Evolutionary conservation across 2,888 invertebrate genomes (phyloP).

Genomic region (Melanostoma scalare): DNA sequence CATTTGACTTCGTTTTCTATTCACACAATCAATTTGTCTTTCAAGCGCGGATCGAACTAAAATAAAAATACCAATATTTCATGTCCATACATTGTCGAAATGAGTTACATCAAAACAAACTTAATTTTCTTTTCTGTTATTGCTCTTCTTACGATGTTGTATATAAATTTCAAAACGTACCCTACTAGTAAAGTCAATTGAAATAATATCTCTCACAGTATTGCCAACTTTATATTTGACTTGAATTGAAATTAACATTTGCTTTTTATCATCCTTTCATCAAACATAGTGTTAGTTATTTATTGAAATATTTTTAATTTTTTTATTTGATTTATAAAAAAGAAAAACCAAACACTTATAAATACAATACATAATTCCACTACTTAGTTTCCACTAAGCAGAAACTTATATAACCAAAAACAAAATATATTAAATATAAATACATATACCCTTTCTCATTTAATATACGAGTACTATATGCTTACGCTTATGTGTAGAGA

Average conservation of each 20-base stretch:
- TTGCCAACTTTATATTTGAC: not conserved
- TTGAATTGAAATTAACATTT: not conserved
- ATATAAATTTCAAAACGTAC: slow-evolving; percentile 10
- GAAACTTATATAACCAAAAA: slow-evolving; percentile 42
- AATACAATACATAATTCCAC: slow-evolving; percentile 2
- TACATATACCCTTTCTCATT: slow-evolving; percentile 55
- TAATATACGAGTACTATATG: slow-evolving; percentile 38
- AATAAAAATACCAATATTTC: too few relatives aligned
- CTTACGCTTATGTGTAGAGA: slow-evolving; percentile 55
- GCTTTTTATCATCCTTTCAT: not conserved
- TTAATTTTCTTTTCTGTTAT: not conserved
- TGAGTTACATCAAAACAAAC: too few relatives aligned
- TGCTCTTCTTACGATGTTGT: not conserved
- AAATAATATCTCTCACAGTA: not conserved
- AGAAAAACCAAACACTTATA: slow-evolving; percentile 17
- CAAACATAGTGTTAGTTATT: not conserved
- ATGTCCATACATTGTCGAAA: too few relatives aligned
- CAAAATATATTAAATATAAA: slow-evolving; percentile 43
- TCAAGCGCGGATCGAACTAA: too few relatives aligned
- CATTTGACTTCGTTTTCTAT: too few relatives aligned
- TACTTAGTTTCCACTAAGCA: slow-evolving; percentile 57
- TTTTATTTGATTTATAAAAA: not conserved
- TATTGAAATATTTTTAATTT: not conserved
- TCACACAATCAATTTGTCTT: too few relatives aligned
- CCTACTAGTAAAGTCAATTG: slow-evolving; percentile 34